Evolutionary conservation across 2,797 vertebrate genomes (phyloP), one percentile per base, ranked within the genome.

Genomic region (Dipus sagitta): DNA sequence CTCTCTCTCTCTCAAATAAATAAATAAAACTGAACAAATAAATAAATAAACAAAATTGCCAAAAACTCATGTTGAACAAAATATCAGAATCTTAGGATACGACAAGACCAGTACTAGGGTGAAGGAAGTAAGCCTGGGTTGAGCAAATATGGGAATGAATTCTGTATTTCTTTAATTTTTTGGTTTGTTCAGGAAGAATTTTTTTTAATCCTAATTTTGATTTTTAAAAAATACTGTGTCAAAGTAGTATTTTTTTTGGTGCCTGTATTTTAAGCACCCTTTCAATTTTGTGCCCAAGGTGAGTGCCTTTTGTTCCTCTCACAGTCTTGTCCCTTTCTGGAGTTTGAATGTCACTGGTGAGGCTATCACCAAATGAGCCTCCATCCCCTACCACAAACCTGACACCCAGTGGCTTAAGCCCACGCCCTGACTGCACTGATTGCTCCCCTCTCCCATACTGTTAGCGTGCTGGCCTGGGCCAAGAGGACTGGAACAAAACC

Each of bases 221-320:
- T 52, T 88, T 92, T 81, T 52, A 24, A 91, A 91, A 93, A 80
- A 78, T 60, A 84, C 3, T 71, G 10, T 26, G 79, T 89, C 88
- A 82, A 93, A 86, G 82, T 82, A 75, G 52, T 79, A 32, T 86
- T 89, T 74, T 78, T 78, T 74, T 75, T 86, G 72, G 54, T 58
- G 88, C 28, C 11, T 93, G 74, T 52, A 71, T 86, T 87, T 76
- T 88, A 70, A 78, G 72, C 34, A 81, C 21, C 77, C 58, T 23
- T 93, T 92, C 64, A 76, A 32, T 93, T 70, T 38, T 77, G 52
- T 93, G 77, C 64, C 34, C 75, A 24, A n/a, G 47, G 75, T 30
- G 86, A 92, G 87, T 89, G 88, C 93, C 84, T 93, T 67, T 54
- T 89, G 77, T 80, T 92, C 32, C 32, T 60, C 20, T 94, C 62